Evolutionary conservation across 2,888 invertebrate genomes (phyloP).

Genomic region (Dione vanillae): DNA sequence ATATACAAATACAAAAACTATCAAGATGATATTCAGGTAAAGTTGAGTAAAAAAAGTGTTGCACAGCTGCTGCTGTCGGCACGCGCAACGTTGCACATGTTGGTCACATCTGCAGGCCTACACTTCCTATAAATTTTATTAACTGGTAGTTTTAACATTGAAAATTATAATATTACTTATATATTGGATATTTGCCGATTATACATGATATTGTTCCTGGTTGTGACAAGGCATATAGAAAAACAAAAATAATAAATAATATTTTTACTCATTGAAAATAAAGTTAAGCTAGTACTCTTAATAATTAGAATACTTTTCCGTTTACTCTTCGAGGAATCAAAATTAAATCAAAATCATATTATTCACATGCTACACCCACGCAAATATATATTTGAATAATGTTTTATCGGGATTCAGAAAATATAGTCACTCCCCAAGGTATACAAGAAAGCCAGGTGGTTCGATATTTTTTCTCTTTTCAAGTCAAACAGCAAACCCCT

Average conservation of each 20-base stretch:
- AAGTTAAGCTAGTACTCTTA: too few relatives aligned
- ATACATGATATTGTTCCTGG: not conserved
- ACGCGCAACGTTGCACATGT: conserved; percentile 51
- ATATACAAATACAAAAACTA: conserved; percentile 8
- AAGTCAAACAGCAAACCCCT: conserved; percentile 58
- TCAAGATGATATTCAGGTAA: conserved; percentile 22
- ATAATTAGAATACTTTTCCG: too few relatives aligned
- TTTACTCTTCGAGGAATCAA: not conserved
- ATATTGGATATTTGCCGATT: not conserved
- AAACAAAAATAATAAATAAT: not conserved
- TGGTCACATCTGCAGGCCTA: conserved; percentile 40
- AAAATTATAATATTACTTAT: not conserved
- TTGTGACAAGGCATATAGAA: not conserved
- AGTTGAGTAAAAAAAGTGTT: conserved; percentile 29
- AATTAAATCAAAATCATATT: not conserved
- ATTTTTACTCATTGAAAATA: too few relatives aligned
- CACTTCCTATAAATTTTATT: conserved; percentile 12
- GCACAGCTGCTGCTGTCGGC: conserved; percentile 56
- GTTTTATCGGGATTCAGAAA: not conserved
- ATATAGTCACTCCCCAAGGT: not conserved
- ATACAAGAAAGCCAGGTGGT: conserved; percentile 64
- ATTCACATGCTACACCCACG: not conserved
- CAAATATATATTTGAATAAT: not conserved
- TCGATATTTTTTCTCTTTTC: conserved; percentile 55
- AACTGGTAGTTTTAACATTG: not conserved